A percentile compares a stretch with the other conserved stretches of the same genome.
These are phyloP conservation scores for Patagioenas fasciata DNA, from an alignment of 2,113 vertebrate species.

Conservation along the genomic window DNA sequence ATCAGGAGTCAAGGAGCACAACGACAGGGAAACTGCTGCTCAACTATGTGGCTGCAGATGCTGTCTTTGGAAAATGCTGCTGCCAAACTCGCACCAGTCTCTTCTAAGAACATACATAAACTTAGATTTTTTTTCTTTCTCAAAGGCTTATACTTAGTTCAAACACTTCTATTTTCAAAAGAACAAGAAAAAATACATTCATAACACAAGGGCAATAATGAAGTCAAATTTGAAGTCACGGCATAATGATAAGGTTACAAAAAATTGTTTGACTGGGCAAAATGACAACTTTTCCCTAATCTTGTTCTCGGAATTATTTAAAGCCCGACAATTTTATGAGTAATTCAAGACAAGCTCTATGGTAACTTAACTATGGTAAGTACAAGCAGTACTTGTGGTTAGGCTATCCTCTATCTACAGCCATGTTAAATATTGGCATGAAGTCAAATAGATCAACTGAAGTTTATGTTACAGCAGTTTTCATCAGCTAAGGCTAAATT, in stretches of 20 bases:
- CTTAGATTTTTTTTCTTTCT: neutral
- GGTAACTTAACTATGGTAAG: neutral
- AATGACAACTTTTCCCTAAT: neutral
- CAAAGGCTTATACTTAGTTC: neutral
- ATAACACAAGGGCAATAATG: neutral
- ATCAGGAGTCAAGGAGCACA: neutral
- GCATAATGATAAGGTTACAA: neutral
- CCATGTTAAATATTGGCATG: neutral
- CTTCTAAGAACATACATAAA: neutral
- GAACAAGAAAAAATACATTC: neutral
- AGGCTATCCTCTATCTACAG: neutral
- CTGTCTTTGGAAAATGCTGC: neutral
- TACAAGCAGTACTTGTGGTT: neutral
- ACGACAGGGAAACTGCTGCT: neutral
- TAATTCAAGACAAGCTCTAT: neutral
- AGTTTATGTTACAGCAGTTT: neutral
- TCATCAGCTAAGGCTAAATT: neutral
- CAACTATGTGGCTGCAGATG: neutral
- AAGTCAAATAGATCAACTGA: neutral
- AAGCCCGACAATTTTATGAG: neutral
- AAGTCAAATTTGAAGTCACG: neutral
- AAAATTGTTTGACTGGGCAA: neutral
- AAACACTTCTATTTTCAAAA: neutral
- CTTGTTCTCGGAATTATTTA: neutral
- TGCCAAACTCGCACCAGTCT: neutral